A percentile compares a stretch with the other conserved stretches of the same genome.
Evolutionary conservation across 2,113 vertebrate species (phyloP).

Genomic region (Centrocercus urophasianus): DNA sequence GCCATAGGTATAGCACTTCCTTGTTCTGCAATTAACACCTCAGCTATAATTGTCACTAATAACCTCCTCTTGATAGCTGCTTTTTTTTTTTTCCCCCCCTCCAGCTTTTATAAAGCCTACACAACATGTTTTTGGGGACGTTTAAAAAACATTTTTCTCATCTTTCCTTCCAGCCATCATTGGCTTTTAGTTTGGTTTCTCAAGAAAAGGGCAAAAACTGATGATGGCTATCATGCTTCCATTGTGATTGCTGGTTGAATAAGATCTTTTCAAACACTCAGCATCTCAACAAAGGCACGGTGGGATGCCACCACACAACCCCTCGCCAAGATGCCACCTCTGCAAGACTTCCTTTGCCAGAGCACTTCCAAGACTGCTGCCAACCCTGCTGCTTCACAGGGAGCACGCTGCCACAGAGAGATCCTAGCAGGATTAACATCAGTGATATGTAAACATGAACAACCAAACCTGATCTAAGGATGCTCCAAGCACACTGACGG

Average conservation of each 20-base stretch:
- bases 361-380: neutral
- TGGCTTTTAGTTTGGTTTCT: neutral
- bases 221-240: neutral
- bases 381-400: neutral
- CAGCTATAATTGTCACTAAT: slow-evolving; percentile 74
- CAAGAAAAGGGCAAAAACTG: neutral
- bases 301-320: neutral
- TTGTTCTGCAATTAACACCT: slow-evolving; percentile 79
- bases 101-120: slow-evolving; percentile 16
- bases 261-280: neutral
- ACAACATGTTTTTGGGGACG: slow-evolving; percentile 1
- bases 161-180: neutral
- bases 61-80: slow-evolving; percentile 47
- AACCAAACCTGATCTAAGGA: slow-evolving; percentile 22
- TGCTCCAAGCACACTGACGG: neutral
- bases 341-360: neutral
- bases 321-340: neutral
- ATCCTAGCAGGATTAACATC: neutral
- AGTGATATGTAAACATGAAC: neutral
- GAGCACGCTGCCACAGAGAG: neutral
- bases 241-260: neutral
- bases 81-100: neutral
- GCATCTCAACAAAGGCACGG: neutral
- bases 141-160: neutral
- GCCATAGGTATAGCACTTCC: slow-evolving; percentile 79